These are phyloP conservation scores for Aurelia sp. DNA, from an alignment of 30 jellyfish, hydroid and myxozoan species.

Conservation along the genomic window DNA sequence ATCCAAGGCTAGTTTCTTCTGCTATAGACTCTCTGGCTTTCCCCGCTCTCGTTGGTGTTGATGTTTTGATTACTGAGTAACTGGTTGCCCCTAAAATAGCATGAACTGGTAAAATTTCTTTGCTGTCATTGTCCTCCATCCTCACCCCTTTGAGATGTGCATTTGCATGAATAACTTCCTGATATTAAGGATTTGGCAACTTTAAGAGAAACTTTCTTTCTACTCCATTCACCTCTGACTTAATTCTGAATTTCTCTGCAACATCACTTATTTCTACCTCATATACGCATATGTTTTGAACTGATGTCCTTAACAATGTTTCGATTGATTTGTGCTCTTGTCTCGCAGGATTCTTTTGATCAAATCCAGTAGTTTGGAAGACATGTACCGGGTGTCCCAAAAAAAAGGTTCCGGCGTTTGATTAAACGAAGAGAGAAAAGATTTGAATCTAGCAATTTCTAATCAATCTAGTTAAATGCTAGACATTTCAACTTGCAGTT, in stretches of 20 bases:
- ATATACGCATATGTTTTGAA: constrained; percentile 32
- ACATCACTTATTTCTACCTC: constrained; percentile 35
- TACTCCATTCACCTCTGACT: constrained; percentile 40
- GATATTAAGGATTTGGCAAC: constrained; percentile 58
- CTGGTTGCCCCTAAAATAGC: constrained; percentile 59
- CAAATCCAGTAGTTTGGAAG: constrained; percentile 55
- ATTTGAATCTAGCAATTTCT: too few relatives aligned
- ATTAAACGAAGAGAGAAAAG: too few relatives aligned
- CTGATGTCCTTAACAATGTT: constrained; percentile 51
- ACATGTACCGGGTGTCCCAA: too few relatives aligned
- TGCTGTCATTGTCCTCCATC: constrained; percentile 49
- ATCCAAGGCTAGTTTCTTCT: constrained; percentile 77
- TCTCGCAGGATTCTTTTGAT: constrained; percentile 46
- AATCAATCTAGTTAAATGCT: too few relatives aligned
- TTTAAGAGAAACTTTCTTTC: constrained; percentile 48
- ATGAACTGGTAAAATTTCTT: constrained; percentile 42
- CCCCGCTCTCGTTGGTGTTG: constrained; percentile 70
- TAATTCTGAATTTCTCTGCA: constrained; percentile 10
- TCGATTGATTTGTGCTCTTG: constrained; percentile 64
- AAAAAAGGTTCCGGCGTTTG: too few relatives aligned
- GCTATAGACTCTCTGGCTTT: constrained; percentile 77
- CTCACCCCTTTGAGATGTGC: constrained; percentile 69
- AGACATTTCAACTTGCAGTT: too few relatives aligned
- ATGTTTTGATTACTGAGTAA: constrained; percentile 48
- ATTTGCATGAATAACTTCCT: constrained; percentile 36